Evolutionary conservation across 2,797 vertebrate species (phyloP), one percentile per base, ranked within the genome.

Genomic region (Catamblyrhynchus diadema): DNA sequence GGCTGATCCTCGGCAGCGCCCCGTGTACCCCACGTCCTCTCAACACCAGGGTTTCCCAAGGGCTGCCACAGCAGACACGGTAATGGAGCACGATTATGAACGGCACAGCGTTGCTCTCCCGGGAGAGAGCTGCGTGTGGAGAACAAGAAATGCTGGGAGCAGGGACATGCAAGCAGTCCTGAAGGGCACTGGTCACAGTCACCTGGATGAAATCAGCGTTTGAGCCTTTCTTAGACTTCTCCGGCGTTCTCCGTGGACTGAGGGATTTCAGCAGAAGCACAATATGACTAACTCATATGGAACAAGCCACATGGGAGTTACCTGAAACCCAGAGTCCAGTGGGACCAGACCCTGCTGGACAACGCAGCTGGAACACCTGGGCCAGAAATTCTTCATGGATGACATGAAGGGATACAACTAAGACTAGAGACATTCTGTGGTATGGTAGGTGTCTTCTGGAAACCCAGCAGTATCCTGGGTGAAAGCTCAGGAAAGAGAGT

Each of bases 151-250:
- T 60, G 78, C 86, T 27, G 27, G 73, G 59, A 93, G 86, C 56
- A 54, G 57, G 39, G 28, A 91, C 88, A 82, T 81, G 92, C 93
- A 92, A 81, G 89, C 74, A 81, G 47, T 86, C 53, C 66, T 77
- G 72, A 93, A 59, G 47, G 61, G 35, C 3, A 4, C 66, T 41
- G 81, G 81, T 51, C 81, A 64, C 71, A 77, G 78, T 39, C 62
- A 69, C 72, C 47, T 0, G 45, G 57, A 35, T 53, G 19, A 21
- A 86, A 83, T 9, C 1, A 1, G 69, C 19, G 67, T 74, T 30
- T 17, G 41, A 88, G 53, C 65, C 85, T 77, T 78, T 32, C 74
- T 84, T 25, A 28, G 60, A 24, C 44, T 82, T 14, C 60, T 81
- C 88, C 0, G 1, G 39, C 0, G 0, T 28, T 41, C 82, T 81